These are phyloP conservation scores for Turnix velox DNA, from an alignment of 2,113 vertebrate species.

Conservation along the genomic window DNA sequence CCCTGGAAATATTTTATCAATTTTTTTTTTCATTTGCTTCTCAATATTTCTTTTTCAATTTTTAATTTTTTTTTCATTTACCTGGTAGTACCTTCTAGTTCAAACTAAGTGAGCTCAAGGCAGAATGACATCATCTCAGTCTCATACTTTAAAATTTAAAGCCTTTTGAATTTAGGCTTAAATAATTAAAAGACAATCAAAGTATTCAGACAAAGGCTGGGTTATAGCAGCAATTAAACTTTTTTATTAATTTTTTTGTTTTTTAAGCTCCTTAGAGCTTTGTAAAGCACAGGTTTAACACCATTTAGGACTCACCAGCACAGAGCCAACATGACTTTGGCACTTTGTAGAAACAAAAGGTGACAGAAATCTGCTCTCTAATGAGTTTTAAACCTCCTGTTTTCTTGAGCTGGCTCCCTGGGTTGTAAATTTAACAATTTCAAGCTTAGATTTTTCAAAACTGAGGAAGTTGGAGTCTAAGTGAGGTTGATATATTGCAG, in stretches of 20 bases:
- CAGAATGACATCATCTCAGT: not conserved
- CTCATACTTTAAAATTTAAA: not conserved
- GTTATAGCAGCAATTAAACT: not conserved
- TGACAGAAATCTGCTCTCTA: not conserved
- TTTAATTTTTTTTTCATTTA: not conserved
- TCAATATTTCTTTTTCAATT: rapidly evolving
- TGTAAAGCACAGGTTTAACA: not conserved
- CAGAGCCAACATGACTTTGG: not conserved
- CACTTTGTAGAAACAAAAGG: not conserved
- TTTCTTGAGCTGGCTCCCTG: not conserved
- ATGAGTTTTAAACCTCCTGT: not conserved
- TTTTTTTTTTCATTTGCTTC: not conserved
- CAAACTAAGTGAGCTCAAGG: not conserved
- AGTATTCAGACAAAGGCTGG: not conserved
- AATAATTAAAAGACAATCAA: not conserved
- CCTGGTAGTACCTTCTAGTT: not conserved
- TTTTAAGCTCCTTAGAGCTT: not conserved
- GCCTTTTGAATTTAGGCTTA: not conserved
- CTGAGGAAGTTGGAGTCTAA: not conserved
- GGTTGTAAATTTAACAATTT: not conserved
- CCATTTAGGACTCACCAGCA: not conserved
- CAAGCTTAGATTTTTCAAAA: not conserved
- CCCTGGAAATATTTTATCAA: too few relatives aligned
- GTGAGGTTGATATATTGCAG: not conserved
- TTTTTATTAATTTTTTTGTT: not conserved